Base-by-base conservation (phyloP, 2,113 vertebrate genomes). In the Oncorhynchus mykiss region DNA sequence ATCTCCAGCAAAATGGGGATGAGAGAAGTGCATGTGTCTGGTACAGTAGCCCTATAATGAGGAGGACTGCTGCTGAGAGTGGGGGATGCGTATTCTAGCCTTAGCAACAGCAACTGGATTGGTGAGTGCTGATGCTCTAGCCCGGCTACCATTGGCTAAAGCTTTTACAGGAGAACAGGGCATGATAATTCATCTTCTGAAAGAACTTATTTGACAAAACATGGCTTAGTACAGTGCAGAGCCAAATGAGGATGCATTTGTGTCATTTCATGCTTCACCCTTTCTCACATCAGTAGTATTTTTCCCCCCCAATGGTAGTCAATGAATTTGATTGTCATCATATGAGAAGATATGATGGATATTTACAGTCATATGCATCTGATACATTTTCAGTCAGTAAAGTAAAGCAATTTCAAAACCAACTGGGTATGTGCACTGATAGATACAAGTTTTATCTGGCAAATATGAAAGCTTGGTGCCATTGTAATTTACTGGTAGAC, bases 81-180 rank as follows among this genome's bases (percentile, higher is more conserved):
- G 16, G 51, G 51, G 51, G 51, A 18, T 70, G 66, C 67, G 70
- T 74, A 70, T 77, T 81, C 69, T 74, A 81, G 71, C 80, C 80
- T 65, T 81, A 78, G 80, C 75, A 81, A 81, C 80, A 81, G 62
- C 67, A 48, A 65, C n/a, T 20, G 66, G 80, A 81, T 78, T 81
- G 75, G 80, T 20, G 14, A n/a, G n/a, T 65, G 67, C 34, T 22
- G 18, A 60, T 66, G 57, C 45, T 48, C 24, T 29, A 14, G 29
- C 75, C 22, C 12, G 48, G 59, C 67, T 70, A 57, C 60, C 22
- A 81, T 81, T 81, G 75, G 80, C 48, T 39, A 29, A 69, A 1
- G 16, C 34, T 60, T 45, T 25, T 51, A 73, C 4, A 13, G 29
- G 24, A 72, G 78, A 66, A n/a, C 29, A 69, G 54, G 14, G 51